phyloP scores from a whole-genome alignment of 1,140 invertebrate genomes.

The Ceratoteleas bidentatus region DNA sequence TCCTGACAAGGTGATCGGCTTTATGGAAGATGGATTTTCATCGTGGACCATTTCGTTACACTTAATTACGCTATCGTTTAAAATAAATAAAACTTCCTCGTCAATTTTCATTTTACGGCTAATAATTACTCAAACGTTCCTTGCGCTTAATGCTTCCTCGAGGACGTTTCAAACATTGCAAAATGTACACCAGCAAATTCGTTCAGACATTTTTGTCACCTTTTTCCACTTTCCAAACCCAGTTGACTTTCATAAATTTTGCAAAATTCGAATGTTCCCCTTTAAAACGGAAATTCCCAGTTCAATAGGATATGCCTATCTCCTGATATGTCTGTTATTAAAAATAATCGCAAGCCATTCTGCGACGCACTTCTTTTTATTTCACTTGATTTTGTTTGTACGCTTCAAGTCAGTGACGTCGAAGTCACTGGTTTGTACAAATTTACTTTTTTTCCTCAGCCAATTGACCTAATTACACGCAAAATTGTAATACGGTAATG shows the following conservation, averaged over 20 bases:
- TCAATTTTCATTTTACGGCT: conserved; percentile 54
- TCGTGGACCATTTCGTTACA: conserved; percentile 45
- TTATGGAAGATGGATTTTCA: conserved; percentile 67
- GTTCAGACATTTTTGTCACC: neutral
- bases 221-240: neutral
- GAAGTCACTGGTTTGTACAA: neutral
- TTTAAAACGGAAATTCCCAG: conserved; percentile 39
- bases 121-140: conserved; percentile 33
- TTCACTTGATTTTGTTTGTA: neutral
- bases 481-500: neutral
- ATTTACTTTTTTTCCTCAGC: neutral
- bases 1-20: conserved; percentile 27
- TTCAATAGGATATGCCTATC: conserved; percentile 72
- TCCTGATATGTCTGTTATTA: conserved; percentile 75
- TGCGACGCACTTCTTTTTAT: conserved; percentile 12
- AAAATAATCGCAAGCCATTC: conserved; percentile 39
- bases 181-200: neutral
- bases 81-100: conserved; percentile 74
- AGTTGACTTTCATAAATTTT: neutral
- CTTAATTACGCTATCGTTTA: conserved; percentile 65
- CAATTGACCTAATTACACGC: conserved; percentile 1
- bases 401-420: neutral
- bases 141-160: conserved; percentile 29
- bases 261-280: conserved; percentile 12
- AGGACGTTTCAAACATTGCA: conserved; percentile 10